phyloP scores from a whole-genome alignment of 2,888 invertebrate species.

The Zygothrica quintamaculata region DNA sequence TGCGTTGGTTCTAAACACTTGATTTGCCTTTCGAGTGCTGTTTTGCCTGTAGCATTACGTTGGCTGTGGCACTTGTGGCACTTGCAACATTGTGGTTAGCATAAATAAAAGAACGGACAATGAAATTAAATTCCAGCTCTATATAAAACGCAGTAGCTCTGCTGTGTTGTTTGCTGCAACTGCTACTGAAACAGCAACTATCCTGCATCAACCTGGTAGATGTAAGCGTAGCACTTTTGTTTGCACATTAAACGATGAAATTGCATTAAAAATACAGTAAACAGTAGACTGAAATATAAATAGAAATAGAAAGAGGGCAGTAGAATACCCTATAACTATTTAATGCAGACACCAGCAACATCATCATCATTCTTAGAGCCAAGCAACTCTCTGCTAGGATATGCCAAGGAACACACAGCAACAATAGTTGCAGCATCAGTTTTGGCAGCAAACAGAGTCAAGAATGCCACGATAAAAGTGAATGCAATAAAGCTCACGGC shows the following conservation, averaged over 20 bases:
- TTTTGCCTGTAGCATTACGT: constrained; percentile 11
- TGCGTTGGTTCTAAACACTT: constrained; percentile 56
- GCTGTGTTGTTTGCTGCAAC: not conserved
- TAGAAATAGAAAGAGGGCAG: too few relatives aligned
- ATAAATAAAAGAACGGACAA: constrained; percentile 53
- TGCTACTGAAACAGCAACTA: constrained; percentile 18
- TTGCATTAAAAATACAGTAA: constrained; percentile 34
- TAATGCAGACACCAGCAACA: too few relatives aligned
- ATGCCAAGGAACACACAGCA: constrained; percentile 3
- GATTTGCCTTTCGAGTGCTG: constrained; percentile 53
- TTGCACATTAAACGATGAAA: constrained; percentile 46
- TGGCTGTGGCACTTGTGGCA: constrained; percentile 9
- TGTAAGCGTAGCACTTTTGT: constrained; percentile 1
- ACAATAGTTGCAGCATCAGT: constrained; percentile 9
- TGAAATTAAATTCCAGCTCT: constrained; percentile 57
- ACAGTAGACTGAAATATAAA: too few relatives aligned
- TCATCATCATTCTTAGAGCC: too few relatives aligned
- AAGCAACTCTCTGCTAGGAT: not conserved
- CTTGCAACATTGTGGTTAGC: constrained; percentile 30
- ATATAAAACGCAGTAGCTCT: not conserved
- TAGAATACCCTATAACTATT: too few relatives aligned
- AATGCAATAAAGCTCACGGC: constrained; percentile 24
- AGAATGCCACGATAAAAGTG: constrained; percentile 8
- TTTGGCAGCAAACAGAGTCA: constrained; percentile 7
- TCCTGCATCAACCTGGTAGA: not conserved